Evolutionary conservation across 2,888 invertebrate species (phyloP).

Genomic region (Tuta absoluta): DNA sequence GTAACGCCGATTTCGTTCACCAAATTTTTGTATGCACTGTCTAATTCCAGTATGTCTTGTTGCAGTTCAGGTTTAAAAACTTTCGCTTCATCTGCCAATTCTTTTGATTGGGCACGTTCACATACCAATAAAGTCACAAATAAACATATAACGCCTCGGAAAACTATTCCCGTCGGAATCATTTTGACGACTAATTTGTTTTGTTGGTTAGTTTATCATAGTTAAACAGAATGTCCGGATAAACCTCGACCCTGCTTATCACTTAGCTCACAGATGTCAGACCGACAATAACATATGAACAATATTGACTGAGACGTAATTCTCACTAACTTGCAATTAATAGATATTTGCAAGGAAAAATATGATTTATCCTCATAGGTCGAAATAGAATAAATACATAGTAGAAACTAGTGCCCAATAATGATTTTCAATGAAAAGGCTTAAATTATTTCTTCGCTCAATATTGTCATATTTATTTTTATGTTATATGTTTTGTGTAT

Average conservation of each 20-base stretch:
- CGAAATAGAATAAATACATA: neutral
- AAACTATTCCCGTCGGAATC: conserved; percentile 38
- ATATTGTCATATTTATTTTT: no score
- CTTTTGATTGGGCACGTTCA: neutral
- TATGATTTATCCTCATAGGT: conserved; percentile 5
- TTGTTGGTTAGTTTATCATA: conserved; percentile 17
- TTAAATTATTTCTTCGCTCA: no score
- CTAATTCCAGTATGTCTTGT: neutral
- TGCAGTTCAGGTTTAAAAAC: neutral
- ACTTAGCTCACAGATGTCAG: neutral
- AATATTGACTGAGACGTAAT: conserved; percentile 13
- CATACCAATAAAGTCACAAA: conserved; percentile 33
- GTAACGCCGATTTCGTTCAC: neutral
- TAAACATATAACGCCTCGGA: conserved; percentile 32
- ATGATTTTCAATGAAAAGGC: no score
- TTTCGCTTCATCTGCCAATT: neutral
- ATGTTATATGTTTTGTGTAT: no score
- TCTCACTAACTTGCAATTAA: neutral
- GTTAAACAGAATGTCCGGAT: conserved; percentile 38
- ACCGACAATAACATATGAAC: neutral
- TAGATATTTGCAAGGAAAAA: neutral
- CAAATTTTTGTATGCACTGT: conserved; percentile 11
- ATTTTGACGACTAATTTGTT: conserved; percentile 46
- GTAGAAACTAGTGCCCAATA: no score
- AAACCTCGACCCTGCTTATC: conserved; percentile 55